phyloP scores from a whole-genome alignment of 1,140 invertebrate genomes.

The Centruroides vittatus region DNA sequence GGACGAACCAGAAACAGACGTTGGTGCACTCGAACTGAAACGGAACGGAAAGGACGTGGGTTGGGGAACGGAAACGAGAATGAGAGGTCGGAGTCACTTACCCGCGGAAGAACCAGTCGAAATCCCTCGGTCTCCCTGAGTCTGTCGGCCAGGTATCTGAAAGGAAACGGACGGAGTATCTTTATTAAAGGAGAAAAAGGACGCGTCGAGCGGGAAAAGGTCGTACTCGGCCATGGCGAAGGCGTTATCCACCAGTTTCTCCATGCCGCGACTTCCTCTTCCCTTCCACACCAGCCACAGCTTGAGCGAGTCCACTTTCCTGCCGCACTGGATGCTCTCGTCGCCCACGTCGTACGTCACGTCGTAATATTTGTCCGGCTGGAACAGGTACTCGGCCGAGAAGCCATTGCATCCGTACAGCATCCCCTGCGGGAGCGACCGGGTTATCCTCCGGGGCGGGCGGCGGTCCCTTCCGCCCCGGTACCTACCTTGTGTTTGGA shows the following conservation, averaged over 20 bases:
- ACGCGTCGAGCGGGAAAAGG: too few species aligned
- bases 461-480: not conserved
- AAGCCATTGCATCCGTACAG: conserved; percentile 89
- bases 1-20: conserved; percentile 97
- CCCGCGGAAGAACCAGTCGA: conserved; percentile 42
- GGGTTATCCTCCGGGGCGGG: not conserved
- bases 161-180: not conserved
- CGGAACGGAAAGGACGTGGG: too few species aligned
- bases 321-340: conserved; percentile 96
- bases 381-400: conserved; percentile 95
- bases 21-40: conserved; percentile 78
- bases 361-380: conserved; percentile 97
- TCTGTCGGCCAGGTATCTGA: conserved; percentile 44
- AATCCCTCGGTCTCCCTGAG: conserved; percentile 55
- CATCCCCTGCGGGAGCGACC: conserved; percentile 51
- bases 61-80: too few species aligned
- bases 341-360: conserved; percentile 93
- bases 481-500: conserved; percentile 83
- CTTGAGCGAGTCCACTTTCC: conserved; percentile 98
- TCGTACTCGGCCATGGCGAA: conserved; percentile 52
- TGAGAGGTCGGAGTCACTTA: not conserved
- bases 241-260: conserved; percentile 73
- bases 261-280: conserved; percentile 83
- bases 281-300: conserved; percentile 96
- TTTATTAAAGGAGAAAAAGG: too few species aligned